Evolutionary conservation across 1,140 invertebrate genomes (phyloP), one percentile per base, ranked within the genome.

Genomic region (Xylocopa sonorina): DNA sequence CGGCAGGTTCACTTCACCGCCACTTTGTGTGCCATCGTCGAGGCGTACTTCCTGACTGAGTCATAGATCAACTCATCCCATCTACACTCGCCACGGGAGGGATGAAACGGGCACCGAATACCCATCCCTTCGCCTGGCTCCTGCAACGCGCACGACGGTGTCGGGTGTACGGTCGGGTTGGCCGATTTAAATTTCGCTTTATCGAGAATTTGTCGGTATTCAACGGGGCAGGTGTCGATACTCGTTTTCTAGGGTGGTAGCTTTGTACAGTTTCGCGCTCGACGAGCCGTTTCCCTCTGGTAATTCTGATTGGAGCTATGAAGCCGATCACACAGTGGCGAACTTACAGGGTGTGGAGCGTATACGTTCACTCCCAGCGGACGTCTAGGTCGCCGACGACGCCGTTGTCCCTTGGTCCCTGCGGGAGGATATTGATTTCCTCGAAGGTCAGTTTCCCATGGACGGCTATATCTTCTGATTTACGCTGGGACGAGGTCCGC

Each of bases 21-120:
- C 78, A 81, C 85, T 74, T 72, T 76, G 72, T 81, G 78, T 78
- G 63, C 63, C 75, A 71, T 69, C 71, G 79, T 66, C 62, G 89
- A 79, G 71, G 68, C 76, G 82, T 81, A 84, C 87, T 90, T 90
- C 88, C 89, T 84, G 86, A 83, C 79, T 90, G 90, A 91, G 80
- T 91, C 90, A 90, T 88, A 88, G 88, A 90, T 89, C 87, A 84
- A 74, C 79, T 76, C 83, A 80, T 83, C 86, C 86, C 68, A 27
- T 84, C 84, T 74, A 71, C 75, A 71, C 51, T 43, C 43, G 50
- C 48, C 73, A 38, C 7, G 32, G 67, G 72, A 71, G 87, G 85
- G 87, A 89, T 82, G 86, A 84, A 79, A 84, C 84, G 27, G 55
- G 63, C 82, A 67, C 68, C 63, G 24, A 69, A 77, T 57, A 29